Percentiles rank a stretch among this genome's conserved stretches.
phyloP scores from a whole-genome alignment of 2,888 invertebrate genomes.

The Campoletis raptor region DNA sequence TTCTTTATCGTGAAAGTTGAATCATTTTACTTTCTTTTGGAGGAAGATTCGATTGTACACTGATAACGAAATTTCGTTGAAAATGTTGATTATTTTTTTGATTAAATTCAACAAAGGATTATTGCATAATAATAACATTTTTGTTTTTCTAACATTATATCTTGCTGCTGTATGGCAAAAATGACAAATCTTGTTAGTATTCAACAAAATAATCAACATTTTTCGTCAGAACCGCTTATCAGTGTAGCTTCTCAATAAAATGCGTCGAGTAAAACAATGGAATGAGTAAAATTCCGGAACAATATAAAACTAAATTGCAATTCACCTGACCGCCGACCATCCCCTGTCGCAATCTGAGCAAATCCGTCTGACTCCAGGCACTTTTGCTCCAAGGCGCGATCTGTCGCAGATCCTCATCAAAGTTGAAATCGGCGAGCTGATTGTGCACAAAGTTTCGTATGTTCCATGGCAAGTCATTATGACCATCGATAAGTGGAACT shows the following conservation, averaged over 20 bases:
- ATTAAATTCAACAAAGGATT: too few relatives aligned
- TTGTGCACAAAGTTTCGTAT: constrained; percentile 95
- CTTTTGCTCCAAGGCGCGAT: constrained; percentile 91
- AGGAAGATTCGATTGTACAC: neutral
- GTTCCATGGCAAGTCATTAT: constrained; percentile 95
- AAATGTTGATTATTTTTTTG: too few relatives aligned
- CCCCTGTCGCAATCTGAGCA: constrained; percentile 90
- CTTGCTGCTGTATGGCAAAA: too few relatives aligned
- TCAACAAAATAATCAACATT: neutral
- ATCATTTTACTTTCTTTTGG: neutral
- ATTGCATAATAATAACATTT: too few relatives aligned
- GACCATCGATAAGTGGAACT: constrained; percentile 89
- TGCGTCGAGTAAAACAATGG: neutral
- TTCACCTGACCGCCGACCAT: constrained; percentile 91
- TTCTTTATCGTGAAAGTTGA: neutral
- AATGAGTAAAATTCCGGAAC: neutral
- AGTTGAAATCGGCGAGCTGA: constrained; percentile 88
- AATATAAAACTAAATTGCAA: constrained; percentile 22
- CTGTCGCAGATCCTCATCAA: constrained; percentile 89
- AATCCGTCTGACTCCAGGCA: constrained; percentile 92
- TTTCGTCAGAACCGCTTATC: too few relatives aligned
- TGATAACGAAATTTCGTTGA: too few relatives aligned
- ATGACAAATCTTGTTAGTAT: neutral
- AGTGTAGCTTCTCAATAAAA: neutral
- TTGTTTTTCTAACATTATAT: too few relatives aligned